Conservation (phyloP, 2,888 invertebrate genomes). For the Nephrotoma appendiculata region DNA sequence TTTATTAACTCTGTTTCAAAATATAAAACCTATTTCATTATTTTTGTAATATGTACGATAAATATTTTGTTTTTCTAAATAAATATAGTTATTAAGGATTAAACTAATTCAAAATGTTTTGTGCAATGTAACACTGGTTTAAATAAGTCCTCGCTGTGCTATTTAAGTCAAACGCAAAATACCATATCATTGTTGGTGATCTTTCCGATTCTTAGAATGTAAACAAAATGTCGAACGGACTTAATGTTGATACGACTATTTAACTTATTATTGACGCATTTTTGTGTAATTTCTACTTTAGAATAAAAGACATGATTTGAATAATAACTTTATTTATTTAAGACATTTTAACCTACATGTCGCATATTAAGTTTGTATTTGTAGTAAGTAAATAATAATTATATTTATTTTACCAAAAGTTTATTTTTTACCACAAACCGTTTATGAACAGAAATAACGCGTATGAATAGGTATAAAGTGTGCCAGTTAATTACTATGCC, state of each 20-base stretch:
- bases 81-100: neutral
- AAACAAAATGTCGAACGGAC: neutral
- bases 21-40: neutral
- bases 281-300: neutral
- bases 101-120: neutral
- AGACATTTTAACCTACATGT: neutral
- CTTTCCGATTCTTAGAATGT: too few relatives aligned
- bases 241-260: neutral
- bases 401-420: neutral
- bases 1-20: neutral
- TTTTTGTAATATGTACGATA: neutral
- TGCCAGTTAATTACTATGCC: neutral
- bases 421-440: neutral
- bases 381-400: neutral
- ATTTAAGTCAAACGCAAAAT: neutral
- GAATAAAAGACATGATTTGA: neutral
- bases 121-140: too few relatives aligned
- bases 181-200: too few relatives aligned
- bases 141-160: neutral
- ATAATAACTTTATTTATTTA: neutral
- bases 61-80: neutral
- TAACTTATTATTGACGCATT: neutral
- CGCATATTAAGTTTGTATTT: neutral
- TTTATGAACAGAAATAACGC: neutral
- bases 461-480: neutral